phyloP scores from a whole-genome alignment of 2,113 vertebrate species.

The Azemiops feae region DNA sequence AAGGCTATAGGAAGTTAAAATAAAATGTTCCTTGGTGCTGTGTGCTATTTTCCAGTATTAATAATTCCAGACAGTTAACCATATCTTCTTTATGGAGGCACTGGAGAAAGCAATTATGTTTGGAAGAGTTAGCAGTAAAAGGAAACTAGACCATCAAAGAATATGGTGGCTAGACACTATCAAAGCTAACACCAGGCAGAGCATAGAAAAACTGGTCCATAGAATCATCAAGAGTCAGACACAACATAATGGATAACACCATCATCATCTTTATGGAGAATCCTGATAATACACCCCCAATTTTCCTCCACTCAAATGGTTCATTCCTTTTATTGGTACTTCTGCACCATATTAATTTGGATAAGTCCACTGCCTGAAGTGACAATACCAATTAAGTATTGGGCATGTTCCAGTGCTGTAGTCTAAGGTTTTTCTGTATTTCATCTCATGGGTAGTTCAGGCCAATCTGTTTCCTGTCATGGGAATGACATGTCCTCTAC shows the following conservation, averaged over 20 bases:
- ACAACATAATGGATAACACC: not conserved
- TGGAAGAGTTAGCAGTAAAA: not conserved
- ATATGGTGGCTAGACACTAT: not conserved
- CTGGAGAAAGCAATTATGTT: not conserved
- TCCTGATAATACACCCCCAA: not conserved
- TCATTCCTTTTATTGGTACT: not conserved
- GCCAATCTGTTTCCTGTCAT: not conserved
- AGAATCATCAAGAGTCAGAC: not conserved
- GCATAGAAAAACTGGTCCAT: not conserved
- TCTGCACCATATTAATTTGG: not conserved
- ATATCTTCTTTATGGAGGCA: not conserved
- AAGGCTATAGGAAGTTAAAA: not conserved
- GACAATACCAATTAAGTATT: not conserved
- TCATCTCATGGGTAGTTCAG: not conserved
- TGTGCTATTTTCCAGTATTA: not conserved
- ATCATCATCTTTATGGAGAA: not conserved
- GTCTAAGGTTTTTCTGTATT: not conserved
- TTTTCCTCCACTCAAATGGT: no score
- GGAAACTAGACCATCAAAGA: not conserved
- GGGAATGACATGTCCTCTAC: not conserved
- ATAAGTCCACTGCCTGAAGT: not conserved
- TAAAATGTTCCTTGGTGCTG: not conserved
- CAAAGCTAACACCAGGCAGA: not conserved
- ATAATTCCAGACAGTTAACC: not conserved
- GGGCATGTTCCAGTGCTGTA: not conserved